Evolutionary conservation across 1,140 invertebrate species (phyloP), one percentile per base, ranked within the genome.

Genomic region (Ruditapes philippinarum): DNA sequence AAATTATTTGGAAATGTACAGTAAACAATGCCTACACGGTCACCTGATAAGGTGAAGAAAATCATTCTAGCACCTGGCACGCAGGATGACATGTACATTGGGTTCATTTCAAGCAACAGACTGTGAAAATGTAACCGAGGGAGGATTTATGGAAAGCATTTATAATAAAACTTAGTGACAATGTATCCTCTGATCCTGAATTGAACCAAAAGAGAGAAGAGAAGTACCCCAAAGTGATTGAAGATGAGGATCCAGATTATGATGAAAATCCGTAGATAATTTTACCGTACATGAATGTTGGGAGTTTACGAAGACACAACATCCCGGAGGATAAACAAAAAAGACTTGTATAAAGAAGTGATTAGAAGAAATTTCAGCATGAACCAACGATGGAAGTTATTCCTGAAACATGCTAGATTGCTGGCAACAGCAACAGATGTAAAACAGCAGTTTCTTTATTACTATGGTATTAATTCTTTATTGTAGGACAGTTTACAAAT

Each of bases 131-230:
- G 82, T 92, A 28, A 91, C 89, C 19, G 92, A 92, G 60, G n/a
- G 89, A 92, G 31, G 92, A 89, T n/a, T 57, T 92, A 14, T 92
- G 92, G 92, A 90, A 92, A 57, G 85, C 89, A 25, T 89, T 89
- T 76, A 79, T 82, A 62, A 89, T 89, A 76, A 89, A 89, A 84
- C 82, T 84, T 12, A 84, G 40, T 84, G 82, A 84, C 22, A 73
- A 74, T 73, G n/a, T 84, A 11, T 70, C 82, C 1, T 73, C 82
- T 49, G 62, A 54, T 73, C 62, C 62, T 11, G 57, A 81, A 81
- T 14, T 65, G n/a, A 82, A 49, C 60, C 57, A 25, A 45, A 82
- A 82, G 60, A 28, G 40, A 45, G 28, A 40, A 82, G 40, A 45
- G 33, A 49, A 49, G 74, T 17, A 31, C 57, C 65, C 65, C 33